Percentiles rank a stretch among this genome's conserved stretches.
These are phyloP conservation scores for Ornithoptera priamus DNA, from an alignment of 2,888 invertebrate genomes.

Conservation along the genomic window DNA sequence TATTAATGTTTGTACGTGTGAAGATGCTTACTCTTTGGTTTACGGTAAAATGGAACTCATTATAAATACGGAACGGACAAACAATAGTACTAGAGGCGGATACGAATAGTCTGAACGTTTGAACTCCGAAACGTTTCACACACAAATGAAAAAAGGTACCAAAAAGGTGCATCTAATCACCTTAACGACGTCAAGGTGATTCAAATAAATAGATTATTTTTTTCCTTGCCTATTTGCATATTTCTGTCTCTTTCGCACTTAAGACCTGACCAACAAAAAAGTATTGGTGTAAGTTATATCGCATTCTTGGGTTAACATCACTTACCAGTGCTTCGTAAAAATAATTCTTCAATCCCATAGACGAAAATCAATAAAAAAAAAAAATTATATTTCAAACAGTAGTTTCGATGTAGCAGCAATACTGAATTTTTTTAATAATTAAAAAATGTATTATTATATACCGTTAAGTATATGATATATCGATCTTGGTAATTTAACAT, in stretches of 20 bases:
- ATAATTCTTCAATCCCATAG: neutral
- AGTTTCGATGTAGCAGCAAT: too few species aligned
- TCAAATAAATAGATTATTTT: slow-evolving; percentile 56
- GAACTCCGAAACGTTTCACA: slow-evolving; percentile 52
- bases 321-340: neutral
- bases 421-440: too few species aligned
- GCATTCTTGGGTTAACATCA: slow-evolving; percentile 54
- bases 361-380: neutral
- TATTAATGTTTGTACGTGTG: slow-evolving; percentile 5
- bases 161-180: slow-evolving; percentile 75
- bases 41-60: slow-evolving; percentile 44
- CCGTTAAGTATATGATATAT: too few species aligned
- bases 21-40: slow-evolving; percentile 44
- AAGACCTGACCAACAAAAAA: slow-evolving; percentile 38
- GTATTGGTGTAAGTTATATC: slow-evolving; percentile 48
- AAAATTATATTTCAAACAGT: too few species aligned
- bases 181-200: slow-evolving; percentile 59
- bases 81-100: slow-evolving; percentile 49
- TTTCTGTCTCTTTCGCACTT: slow-evolving; percentile 44
- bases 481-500: too few species aligned
- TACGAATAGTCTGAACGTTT: slow-evolving; percentile 38
- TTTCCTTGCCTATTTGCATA: slow-evolving; percentile 63
- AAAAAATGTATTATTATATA: too few species aligned
- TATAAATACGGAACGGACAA: slow-evolving; percentile 44
- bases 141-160: slow-evolving; percentile 28